Base-by-base conservation (phyloP, 1,140 invertebrate species). In the Drosophila fuyamai region DNA sequence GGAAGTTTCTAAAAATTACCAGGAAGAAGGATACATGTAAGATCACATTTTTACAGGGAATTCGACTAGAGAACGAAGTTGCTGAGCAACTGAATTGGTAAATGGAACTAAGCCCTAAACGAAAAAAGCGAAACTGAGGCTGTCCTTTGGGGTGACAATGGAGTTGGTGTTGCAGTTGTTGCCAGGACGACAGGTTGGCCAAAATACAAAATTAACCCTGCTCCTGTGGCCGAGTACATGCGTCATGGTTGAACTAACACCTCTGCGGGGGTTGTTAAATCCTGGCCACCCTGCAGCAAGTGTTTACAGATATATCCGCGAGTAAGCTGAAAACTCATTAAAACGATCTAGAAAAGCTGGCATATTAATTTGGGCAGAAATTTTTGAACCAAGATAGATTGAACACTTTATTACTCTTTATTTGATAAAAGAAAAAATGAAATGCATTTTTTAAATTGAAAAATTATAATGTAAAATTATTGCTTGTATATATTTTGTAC, bases 191-290 rank as follows among this genome's bases (percentile, higher is more conserved):
- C 84, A 62, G 61, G 55, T 77, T 88, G 84, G 62, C 83, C 83
- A 88, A 83, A 73, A 80, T 89, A 83, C 63, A 89, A 65, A 59
- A 72, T 61, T 76, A 79, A 86, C 79, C 79, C 74, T 78, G 65
- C 55, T 53, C 47, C 48, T 53, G 43, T 51, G 43, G 67, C 51
- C 59, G 68, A 59, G 50, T 71, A 50, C 46, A 76, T 54, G 32
- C 65, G 79, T 68, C 70, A 88, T 32, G 82, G 66, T 73, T 79
- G 66, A 76, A 44, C 54, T 35, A 43, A 68, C 81, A 40, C 65
- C 32, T 55, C 3, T 8, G 18, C 14, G 18, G 59, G 78, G 78
- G 78, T 81, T 59, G 78, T 23, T 60, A 46, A 76, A 76, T 81
- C 78, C 53, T 68, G 32, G 47, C 47, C 29, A 38, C 63, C 50